These are phyloP conservation scores for Diadegma fenestrale DNA, from an alignment of 2,888 invertebrate species.

Conservation along the genomic window DNA sequence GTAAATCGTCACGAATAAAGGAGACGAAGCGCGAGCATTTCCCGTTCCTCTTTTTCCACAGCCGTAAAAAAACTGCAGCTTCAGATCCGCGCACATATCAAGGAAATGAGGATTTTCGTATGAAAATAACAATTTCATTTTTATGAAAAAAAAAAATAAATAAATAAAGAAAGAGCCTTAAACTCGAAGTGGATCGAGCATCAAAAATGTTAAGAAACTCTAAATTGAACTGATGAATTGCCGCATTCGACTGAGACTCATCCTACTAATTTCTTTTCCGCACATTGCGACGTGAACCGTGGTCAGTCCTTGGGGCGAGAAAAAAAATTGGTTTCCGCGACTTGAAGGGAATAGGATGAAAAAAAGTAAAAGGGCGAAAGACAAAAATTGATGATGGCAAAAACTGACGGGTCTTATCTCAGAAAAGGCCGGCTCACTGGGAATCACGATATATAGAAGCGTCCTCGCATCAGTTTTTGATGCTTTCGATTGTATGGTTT, in stretches of 20 bases:
- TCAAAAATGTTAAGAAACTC: neutral
- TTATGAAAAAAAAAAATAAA: neutral
- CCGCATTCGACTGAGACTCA: neutral
- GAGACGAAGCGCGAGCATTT: constrained; percentile 36
- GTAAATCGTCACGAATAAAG: constrained; percentile 51
- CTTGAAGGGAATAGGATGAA: neutral
- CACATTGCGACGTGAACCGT: neutral
- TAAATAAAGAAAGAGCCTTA: neutral
- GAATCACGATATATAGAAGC: constrained; percentile 42
- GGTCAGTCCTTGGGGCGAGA: constrained; percentile 4
- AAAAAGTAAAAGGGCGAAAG: constrained; percentile 4
- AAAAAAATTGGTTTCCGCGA: constrained; percentile 4
- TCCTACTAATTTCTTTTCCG: neutral
- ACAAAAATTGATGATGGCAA: constrained; percentile 64
- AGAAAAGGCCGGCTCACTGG: constrained; percentile 53
- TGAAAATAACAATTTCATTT: neutral
- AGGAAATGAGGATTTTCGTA: no score
- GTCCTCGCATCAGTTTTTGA: constrained; percentile 30
- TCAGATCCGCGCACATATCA: neutral
- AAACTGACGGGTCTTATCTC: constrained; percentile 62
- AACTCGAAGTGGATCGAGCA: neutral
- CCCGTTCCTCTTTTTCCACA: neutral
- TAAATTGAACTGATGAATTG: neutral
- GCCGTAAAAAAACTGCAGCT: neutral
- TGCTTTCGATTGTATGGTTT: constrained; percentile 19